phyloP scores from a whole-genome alignment of 23 tunicate genomes.

The Corella eumyota region DNA sequence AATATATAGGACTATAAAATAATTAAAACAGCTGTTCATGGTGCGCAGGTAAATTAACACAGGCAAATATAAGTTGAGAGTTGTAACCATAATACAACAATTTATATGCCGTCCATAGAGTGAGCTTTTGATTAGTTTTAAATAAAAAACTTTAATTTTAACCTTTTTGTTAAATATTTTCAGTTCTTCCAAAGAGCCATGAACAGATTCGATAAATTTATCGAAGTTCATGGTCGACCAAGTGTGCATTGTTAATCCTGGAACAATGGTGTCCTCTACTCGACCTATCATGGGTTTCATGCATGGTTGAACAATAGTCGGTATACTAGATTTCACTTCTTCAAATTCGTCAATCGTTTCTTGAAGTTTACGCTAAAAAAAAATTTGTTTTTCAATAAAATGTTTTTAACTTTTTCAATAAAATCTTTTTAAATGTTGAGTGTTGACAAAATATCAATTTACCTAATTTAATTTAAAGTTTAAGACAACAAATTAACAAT shows the following conservation, averaged over 20 bases:
- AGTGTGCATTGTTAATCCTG: slow-evolving; percentile 59
- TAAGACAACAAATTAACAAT: not conserved
- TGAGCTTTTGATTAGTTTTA: not conserved
- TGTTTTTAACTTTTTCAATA: not conserved
- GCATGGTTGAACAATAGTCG: slow-evolving; percentile 43
- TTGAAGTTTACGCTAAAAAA: slow-evolving; percentile 32
- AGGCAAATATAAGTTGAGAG: no score
- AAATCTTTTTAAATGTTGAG: not conserved
- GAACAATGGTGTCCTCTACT: slow-evolving; percentile 60
- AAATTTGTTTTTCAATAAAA: not conserved
- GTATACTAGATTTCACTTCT: slow-evolving; percentile 18
- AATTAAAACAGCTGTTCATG: no score
- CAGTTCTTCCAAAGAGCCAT: slow-evolving; percentile 21
- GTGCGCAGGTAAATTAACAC: no score
- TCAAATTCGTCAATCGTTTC: slow-evolving; percentile 55
- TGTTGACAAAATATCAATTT: no score
- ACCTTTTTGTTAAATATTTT: slow-evolving; percentile 52
- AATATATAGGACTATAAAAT: no score
- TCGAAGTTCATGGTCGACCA: slow-evolving; percentile 74
- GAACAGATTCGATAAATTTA: slow-evolving; percentile 43
- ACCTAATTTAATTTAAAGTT: not conserved
- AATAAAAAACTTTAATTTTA: not conserved
- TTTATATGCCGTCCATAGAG: not conserved
- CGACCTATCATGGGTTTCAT: slow-evolving; percentile 46
- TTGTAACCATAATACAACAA: not conserved